phyloP scores from a whole-genome alignment of 1,140 invertebrate species.

The Habropoda laboriosa region DNA sequence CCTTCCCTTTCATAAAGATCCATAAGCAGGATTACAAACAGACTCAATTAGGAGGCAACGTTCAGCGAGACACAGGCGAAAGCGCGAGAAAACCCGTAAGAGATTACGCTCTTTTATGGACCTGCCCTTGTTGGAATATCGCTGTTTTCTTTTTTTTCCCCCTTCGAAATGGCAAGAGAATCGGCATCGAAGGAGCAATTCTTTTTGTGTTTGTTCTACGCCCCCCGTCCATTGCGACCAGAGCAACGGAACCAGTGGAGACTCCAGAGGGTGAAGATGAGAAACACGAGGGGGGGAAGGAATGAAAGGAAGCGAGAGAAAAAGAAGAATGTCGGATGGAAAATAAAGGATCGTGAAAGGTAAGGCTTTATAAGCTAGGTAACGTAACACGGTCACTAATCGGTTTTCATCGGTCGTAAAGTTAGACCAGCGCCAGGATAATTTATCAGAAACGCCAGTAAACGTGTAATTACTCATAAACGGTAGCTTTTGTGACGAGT shows the following conservation, averaged over 20 bases:
- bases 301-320: background rate
- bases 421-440: conserved; percentile 47
- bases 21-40: conserved; percentile 72
- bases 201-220: background rate
- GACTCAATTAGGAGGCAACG: conserved; percentile 70
- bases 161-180: conserved; percentile 26
- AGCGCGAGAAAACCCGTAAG: conserved; percentile 49
- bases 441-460: conserved; percentile 62
- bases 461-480: conserved; percentile 68
- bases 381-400: conserved; percentile 64
- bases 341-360: conserved; percentile 54
- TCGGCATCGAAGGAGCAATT: background rate
- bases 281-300: background rate
- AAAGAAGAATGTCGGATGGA: conserved; percentile 29
- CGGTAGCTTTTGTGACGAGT: conserved; percentile 57
- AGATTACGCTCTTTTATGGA: conserved; percentile 59
- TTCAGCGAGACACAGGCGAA: conserved; percentile 32
- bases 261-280: background rate
- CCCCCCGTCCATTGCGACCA: background rate
- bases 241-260: background rate
- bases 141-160: too few species aligned
- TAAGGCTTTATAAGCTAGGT: conserved; percentile 57
- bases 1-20: conserved; percentile 70
- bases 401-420: conserved; percentile 66
- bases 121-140: too few species aligned